These are phyloP conservation scores for Chamaea fasciata DNA, from an alignment of 2,113 vertebrate species.

Conservation along the genomic window DNA sequence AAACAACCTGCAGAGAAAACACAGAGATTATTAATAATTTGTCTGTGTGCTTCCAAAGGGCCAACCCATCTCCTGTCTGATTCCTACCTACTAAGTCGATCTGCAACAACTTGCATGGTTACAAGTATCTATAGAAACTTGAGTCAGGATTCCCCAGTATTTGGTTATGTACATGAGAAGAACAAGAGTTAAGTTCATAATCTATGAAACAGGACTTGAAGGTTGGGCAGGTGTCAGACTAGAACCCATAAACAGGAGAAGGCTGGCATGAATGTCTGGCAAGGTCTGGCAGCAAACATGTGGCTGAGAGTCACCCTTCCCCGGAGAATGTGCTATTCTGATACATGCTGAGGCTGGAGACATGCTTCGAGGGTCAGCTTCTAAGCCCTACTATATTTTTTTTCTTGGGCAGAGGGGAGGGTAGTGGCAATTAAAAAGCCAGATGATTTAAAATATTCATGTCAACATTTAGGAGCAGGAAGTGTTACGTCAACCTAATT, in stretches of 20 bases:
- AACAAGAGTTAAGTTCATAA: not conserved
- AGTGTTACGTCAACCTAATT: not conserved
- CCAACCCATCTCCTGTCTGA: not conserved
- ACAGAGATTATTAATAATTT: not conserved
- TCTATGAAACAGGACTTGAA: not conserved
- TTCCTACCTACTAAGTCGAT: not conserved
- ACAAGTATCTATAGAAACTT: not conserved
- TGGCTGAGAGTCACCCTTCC: not conserved
- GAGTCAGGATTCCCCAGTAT: not conserved
- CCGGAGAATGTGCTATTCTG: not conserved
- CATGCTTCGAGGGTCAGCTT: not conserved
- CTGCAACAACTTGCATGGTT: not conserved
- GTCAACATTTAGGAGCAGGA: not conserved
- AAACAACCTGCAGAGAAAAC: slow-evolving; percentile 80
- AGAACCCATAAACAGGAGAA: not conserved
- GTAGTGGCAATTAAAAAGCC: not conserved
- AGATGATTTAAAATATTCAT: not conserved
- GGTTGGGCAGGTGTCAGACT: not conserved
- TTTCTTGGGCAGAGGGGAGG: rapidly evolving
- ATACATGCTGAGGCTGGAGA: not conserved
- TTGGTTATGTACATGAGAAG: not conserved
- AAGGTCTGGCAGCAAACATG: not conserved
- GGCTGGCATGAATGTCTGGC: not conserved
- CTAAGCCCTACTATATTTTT: not conserved
- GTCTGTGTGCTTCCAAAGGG: not conserved